These are phyloP conservation scores for Saimiri boliviensis DNA, from an alignment of 2,113 vertebrate species.

Conservation along the genomic window DNA sequence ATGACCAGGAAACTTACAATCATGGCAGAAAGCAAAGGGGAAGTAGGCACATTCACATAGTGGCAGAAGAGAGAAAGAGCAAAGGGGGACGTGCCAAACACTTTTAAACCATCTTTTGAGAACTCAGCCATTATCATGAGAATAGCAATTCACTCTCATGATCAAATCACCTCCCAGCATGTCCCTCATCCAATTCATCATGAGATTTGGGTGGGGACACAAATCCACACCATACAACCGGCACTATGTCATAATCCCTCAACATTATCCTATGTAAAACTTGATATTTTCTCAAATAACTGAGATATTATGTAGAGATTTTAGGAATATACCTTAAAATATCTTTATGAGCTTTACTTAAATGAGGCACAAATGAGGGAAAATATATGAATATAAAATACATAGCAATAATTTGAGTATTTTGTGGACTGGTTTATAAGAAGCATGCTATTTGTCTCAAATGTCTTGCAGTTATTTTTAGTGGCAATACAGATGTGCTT, in stretches of 20 bases:
- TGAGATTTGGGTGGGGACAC: too few species aligned
- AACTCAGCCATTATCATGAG: too few species aligned
- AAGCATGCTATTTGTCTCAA: conserved; percentile 18
- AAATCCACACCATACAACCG: not conserved
- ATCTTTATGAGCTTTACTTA: not conserved
- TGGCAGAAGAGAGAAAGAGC: too few species aligned
- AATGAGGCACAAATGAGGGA: not conserved
- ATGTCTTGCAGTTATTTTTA: conserved; percentile 42
- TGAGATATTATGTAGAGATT: not conserved
- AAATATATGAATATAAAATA: conserved; percentile 4
- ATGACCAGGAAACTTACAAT: too few species aligned
- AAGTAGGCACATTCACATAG: too few species aligned
- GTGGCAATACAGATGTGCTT: conserved; percentile 64
- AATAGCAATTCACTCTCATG: too few species aligned
- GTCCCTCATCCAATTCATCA: too few species aligned
- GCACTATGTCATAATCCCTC: not conserved
- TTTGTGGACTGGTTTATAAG: conserved; percentile 26
- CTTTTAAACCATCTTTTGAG: too few species aligned
- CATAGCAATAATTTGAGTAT: not conserved
- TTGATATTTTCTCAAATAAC: not conserved
- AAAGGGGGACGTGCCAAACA: too few species aligned
- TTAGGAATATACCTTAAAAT: conserved; percentile 42
- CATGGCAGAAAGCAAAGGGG: too few species aligned
- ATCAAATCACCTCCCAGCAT: too few species aligned
- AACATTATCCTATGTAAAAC: not conserved